Conservation (phyloP, 2,113 vertebrate species). For the Zapornia atra region DNA sequence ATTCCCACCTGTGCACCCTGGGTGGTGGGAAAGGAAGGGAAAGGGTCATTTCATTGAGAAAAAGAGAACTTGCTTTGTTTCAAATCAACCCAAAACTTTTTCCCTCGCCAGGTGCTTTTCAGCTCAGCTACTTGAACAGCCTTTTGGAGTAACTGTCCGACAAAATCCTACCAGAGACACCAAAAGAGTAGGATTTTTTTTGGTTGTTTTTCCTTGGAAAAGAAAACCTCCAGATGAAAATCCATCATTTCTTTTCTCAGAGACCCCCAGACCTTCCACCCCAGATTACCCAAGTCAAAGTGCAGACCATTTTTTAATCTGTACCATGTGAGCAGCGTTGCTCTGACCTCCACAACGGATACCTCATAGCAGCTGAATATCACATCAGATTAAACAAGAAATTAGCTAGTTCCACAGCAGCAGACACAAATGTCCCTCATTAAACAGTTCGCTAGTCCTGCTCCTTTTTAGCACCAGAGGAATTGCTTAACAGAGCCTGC, state of each 20-base stretch:
- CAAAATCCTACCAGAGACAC: neutral
- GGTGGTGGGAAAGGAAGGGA: neutral
- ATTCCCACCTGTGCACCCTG: neutral
- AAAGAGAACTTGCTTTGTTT: neutral
- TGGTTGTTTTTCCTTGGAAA: neutral
- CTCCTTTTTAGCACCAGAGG: neutral
- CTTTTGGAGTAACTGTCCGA: neutral
- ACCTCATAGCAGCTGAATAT: neutral
- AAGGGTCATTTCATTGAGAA: slow-evolving; percentile 9
- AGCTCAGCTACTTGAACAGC: neutral
- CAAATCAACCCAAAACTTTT: neutral
- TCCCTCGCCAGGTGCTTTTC: neutral
- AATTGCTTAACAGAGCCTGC: neutral
- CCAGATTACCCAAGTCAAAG: neutral
- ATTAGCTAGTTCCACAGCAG: neutral
- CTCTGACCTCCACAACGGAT: neutral
- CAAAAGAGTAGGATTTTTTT: neutral
- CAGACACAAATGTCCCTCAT: neutral
- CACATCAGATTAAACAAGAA: neutral
- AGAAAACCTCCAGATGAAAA: neutral
- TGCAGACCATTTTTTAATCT: neutral
- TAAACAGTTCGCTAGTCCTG: neutral
- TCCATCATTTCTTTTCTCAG: neutral
- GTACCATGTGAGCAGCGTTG: neutral
- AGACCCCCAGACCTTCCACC: neutral